Conservation (phyloP, 53 echinoderm and acorn worm genomes). For the Arbacia lixula region DNA sequence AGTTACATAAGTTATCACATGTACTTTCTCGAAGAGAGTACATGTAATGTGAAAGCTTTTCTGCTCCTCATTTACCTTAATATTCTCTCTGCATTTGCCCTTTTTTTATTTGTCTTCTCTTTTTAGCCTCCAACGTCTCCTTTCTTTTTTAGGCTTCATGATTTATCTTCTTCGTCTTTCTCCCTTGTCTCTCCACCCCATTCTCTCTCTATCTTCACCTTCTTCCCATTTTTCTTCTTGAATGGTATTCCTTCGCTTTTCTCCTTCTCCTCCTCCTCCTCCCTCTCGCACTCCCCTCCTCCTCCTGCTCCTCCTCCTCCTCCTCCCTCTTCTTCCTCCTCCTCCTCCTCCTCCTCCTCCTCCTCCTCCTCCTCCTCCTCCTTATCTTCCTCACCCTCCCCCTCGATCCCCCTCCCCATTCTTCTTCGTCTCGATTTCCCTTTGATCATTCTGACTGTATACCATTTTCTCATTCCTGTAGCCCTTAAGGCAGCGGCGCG, state of each 20-base stretch:
- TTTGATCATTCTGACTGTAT: neutral
- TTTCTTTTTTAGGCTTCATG: no score
- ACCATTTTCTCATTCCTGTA: neutral
- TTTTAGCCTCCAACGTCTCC: no score
- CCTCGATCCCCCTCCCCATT: neutral
- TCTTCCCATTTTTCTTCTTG: no score
- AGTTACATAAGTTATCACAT: no score
- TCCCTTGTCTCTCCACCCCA: no score
- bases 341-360: neutral
- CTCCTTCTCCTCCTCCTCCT: slow-evolving; percentile 4
- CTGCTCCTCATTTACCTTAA: no score
- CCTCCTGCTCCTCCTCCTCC: neutral
- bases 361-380: neutral
- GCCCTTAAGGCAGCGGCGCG: neutral
- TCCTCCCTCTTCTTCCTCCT: neutral
- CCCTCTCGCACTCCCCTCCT: neutral
- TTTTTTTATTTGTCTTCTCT: no score
- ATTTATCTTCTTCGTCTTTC: no score
- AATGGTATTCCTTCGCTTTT: neutral
- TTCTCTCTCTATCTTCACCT: no score
- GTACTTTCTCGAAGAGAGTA: no score
- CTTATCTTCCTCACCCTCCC: neutral
- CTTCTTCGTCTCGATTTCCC: neutral
- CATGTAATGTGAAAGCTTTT: no score
- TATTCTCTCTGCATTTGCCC: no score